These are phyloP conservation scores for Tinamus guttatus DNA, from an alignment of 2,113 vertebrate species.

Conservation along the genomic window DNA sequence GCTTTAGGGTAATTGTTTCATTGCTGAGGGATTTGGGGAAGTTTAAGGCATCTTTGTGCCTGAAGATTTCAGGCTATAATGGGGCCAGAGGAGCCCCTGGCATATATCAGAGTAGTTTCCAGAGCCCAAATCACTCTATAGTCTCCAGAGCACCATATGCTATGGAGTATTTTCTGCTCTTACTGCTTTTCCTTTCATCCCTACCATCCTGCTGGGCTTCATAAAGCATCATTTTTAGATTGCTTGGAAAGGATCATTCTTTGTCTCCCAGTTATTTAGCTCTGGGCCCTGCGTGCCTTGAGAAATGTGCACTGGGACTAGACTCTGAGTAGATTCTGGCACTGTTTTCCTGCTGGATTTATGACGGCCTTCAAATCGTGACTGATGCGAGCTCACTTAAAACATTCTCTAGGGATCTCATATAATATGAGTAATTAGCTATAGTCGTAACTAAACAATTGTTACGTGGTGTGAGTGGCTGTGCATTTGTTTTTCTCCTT, in stretches of 20 bases:
- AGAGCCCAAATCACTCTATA: neutral
- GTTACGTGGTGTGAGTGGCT: accelerated
- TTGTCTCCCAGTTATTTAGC: neutral
- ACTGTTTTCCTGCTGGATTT: neutral
- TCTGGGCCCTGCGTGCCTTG: neutral
- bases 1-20: constrained; percentile 37
- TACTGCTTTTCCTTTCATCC: neutral
- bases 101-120: neutral
- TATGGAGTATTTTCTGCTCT: neutral
- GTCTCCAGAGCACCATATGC: neutral
- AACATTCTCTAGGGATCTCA: neutral
- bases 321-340: neutral
- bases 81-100: neutral
- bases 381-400: neutral
- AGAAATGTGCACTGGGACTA: neutral
- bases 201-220: neutral
- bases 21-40: neutral
- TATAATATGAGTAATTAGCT: neutral
- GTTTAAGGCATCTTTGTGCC: neutral
- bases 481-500: neutral
- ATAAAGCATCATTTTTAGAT: neutral
- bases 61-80: constrained; percentile 1
- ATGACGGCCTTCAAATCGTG: neutral
- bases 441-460: neutral
- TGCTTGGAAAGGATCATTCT: neutral